A percentile compares a stretch with the other conserved stretches of the same genome.
Evolutionary conservation across 2,113 vertebrate genomes (phyloP).

Genomic region (Lipotes vexillifer): DNA sequence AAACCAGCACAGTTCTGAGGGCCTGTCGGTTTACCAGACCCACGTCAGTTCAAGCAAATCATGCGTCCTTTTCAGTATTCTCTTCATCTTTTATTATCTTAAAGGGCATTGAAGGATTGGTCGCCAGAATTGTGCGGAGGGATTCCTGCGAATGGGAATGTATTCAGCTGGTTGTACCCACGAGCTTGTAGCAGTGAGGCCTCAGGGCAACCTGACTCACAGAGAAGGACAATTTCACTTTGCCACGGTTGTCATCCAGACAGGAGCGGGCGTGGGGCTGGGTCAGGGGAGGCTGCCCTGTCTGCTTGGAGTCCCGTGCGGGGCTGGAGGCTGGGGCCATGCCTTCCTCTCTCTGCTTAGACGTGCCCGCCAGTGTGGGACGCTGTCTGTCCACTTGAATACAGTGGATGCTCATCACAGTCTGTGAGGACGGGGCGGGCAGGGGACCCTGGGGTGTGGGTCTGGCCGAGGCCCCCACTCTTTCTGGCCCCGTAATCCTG

Average conservation of each 20-base stretch:
- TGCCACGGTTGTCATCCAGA: not conserved
- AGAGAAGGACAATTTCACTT: too few relatives aligned
- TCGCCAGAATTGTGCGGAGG: not conserved
- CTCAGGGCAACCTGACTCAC: not conserved
- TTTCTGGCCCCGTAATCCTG: not conserved
- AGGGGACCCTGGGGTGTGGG: not conserved
- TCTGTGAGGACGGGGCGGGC: fast-evolving
- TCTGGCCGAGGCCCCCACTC: not conserved
- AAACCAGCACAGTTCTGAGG: not conserved
- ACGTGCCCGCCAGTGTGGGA: too few relatives aligned
- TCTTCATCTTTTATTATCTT: not conserved
- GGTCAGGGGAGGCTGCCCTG: too few relatives aligned
- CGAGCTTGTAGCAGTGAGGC: not conserved
- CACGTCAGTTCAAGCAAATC: not conserved
- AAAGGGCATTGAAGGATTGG: not conserved
- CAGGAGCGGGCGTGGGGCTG: too few relatives aligned
- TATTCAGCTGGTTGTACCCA: not conserved
- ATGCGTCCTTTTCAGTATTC: not conserved
- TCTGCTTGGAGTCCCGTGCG: too few relatives aligned
- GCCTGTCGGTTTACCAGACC: not conserved
- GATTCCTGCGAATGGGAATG: not conserved
- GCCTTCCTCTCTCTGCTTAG: not conserved
- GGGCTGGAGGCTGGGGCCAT: too few relatives aligned
- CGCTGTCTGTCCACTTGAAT: too few relatives aligned
- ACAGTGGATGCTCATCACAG: not conserved